Conservation (phyloP, 2,888 invertebrate genomes). For the Thysanoteuthis rhombus region DNA sequence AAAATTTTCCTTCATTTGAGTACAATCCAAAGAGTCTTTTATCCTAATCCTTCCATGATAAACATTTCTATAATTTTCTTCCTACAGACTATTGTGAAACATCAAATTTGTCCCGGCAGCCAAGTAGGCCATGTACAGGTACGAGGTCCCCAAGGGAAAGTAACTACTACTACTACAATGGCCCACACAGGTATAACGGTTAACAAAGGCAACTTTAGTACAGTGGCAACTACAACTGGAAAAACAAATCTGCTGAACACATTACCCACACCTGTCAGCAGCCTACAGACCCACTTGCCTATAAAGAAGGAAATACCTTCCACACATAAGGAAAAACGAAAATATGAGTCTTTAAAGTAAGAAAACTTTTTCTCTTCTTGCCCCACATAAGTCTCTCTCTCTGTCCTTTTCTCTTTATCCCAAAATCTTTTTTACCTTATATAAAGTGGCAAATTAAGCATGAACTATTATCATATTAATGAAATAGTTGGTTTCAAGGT, state of each 20-base stretch:
- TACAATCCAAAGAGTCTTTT: background rate
- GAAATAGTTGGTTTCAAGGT: too few relatives aligned
- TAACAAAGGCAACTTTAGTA: conserved; percentile 33
- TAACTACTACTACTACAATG: conserved; percentile 22
- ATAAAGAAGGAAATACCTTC: conserved; percentile 22
- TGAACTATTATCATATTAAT: too few relatives aligned
- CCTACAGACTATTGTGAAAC: background rate
- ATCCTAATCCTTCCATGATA: background rate
- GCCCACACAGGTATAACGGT: conserved; percentile 35
- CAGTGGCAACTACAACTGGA: conserved; percentile 32
- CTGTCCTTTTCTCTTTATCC: too few relatives aligned
- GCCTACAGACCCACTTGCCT: conserved; percentile 40
- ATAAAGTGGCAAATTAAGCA: too few relatives aligned
- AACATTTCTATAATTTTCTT: background rate
- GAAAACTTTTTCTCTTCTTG: conserved; percentile 28
- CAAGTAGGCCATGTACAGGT: conserved; percentile 28
- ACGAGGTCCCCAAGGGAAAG: conserved; percentile 18
- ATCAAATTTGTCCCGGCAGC: conserved; percentile 22
- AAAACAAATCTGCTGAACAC: conserved; percentile 25
- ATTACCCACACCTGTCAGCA: conserved; percentile 65
- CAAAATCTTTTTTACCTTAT: too few relatives aligned
- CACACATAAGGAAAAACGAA: conserved; percentile 57
- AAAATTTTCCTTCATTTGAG: background rate
- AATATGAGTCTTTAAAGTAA: conserved; percentile 63
- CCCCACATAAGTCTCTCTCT: too few relatives aligned